phyloP scores from a whole-genome alignment of 2,113 vertebrate genomes.

The Bambusicola thoracicus region DNA sequence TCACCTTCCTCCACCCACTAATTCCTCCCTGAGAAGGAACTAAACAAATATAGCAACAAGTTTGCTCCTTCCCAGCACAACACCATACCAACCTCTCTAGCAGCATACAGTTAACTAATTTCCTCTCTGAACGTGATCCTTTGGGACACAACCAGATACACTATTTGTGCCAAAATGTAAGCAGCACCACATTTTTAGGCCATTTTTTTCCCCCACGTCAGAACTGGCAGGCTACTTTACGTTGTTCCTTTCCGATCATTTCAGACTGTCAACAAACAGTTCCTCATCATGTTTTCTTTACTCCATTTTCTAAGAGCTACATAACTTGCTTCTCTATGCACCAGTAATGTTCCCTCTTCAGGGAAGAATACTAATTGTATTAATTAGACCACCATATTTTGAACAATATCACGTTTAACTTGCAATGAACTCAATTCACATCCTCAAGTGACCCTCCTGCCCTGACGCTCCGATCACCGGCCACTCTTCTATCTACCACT shows the following conservation, averaged over 20 bases:
- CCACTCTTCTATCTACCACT: background rate
- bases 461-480: background rate
- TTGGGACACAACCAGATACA: background rate
- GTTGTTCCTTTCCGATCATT: background rate
- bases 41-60: background rate
- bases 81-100: background rate
- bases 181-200: background rate
- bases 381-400: background rate
- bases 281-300: background rate
- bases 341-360: background rate
- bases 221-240: background rate
- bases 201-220: background rate
- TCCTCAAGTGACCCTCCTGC: background rate
- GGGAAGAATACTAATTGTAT: background rate
- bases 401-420: background rate
- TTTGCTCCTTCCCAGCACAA: background rate
- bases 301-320: background rate
- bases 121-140: background rate
- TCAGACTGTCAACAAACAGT: background rate
- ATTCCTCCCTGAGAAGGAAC: background rate
- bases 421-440: background rate
- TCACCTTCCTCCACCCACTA: conserved; percentile 19
- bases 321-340: background rate
- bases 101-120: background rate
- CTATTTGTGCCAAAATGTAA: background rate